These are phyloP conservation scores for Bathybates hornii DNA, from an alignment of 2,113 vertebrate species.

Conservation along the genomic window DNA sequence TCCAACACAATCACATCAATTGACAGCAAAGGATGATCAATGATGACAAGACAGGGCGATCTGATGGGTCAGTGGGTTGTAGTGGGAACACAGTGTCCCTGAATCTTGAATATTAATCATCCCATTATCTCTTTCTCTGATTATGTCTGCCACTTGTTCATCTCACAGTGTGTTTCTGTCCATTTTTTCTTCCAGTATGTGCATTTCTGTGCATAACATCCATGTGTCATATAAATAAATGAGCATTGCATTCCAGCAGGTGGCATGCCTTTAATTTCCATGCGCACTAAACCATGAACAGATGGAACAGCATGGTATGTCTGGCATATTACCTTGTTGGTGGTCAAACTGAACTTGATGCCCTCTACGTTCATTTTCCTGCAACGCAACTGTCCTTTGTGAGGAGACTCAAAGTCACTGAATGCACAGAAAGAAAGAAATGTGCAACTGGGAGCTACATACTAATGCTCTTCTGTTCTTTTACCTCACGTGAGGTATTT, in stretches of 20 bases:
- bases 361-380: background rate
- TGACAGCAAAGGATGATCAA: conserved; percentile 59
- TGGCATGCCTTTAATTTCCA: conserved; percentile 29
- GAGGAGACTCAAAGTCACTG: conserved; percentile 12
- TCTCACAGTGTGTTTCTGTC: background rate
- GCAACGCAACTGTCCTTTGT: conserved; percentile 3
- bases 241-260: background rate
- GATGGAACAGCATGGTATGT: conserved; percentile 64
- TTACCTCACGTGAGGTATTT: conserved; percentile 23
- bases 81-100: conserved; percentile 10
- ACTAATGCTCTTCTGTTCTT: background rate
- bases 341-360: conserved; percentile 37
- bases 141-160: background rate
- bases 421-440: background rate
- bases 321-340: conserved; percentile 62
- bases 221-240: background rate
- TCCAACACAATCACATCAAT: conserved; percentile 45
- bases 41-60: conserved; percentile 31
- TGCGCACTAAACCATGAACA: conserved; percentile 34
- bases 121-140: background rate
- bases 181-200: background rate
- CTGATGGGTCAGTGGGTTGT: background rate
- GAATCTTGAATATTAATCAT: background rate
- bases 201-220: background rate
- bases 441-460: background rate